phyloP scores from a whole-genome alignment of 2,797 vertebrate species.

The Xerus rutilus region DNA sequence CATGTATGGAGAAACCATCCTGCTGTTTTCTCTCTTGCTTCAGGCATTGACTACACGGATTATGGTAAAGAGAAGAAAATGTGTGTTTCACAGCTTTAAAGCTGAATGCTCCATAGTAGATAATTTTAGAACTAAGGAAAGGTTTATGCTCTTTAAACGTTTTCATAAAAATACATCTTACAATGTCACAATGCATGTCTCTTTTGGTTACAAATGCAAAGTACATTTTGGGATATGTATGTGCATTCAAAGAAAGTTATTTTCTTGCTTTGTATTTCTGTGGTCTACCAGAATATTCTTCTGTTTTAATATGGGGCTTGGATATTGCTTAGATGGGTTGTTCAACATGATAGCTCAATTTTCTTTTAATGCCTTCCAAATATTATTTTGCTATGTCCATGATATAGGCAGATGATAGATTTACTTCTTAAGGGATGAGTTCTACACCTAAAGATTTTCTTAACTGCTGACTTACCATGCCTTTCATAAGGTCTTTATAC shows the following conservation, averaged over 20 bases:
- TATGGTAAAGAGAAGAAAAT: slow-evolving; percentile 5
- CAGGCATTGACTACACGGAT: not conserved
- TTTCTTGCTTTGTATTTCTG: slow-evolving; percentile 50
- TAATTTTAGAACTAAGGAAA: not conserved
- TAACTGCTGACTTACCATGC: not conserved
- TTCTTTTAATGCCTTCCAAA: not conserved
- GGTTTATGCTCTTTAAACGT: not conserved
- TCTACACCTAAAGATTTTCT: slow-evolving; percentile 32
- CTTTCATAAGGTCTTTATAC: not conserved
- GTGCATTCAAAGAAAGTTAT: slow-evolving; percentile 2
- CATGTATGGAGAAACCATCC: not conserved
- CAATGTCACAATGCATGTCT: not conserved
- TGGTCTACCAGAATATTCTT: not conserved
- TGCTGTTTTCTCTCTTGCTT: not conserved
- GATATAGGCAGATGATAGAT: not conserved
- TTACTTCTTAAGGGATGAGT: not conserved
- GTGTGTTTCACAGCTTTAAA: not conserved
- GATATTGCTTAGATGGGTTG: not conserved
- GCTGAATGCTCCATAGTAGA: not conserved
- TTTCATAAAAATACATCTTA: not conserved
- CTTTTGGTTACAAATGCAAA: slow-evolving; percentile 22
- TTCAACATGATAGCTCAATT: not conserved
- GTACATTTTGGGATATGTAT: not conserved
- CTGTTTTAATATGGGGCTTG: not conserved
- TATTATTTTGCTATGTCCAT: not conserved